Evolutionary conservation across 2,113 vertebrate species (phyloP).

Genomic region (Lichenostomus cassidix): DNA sequence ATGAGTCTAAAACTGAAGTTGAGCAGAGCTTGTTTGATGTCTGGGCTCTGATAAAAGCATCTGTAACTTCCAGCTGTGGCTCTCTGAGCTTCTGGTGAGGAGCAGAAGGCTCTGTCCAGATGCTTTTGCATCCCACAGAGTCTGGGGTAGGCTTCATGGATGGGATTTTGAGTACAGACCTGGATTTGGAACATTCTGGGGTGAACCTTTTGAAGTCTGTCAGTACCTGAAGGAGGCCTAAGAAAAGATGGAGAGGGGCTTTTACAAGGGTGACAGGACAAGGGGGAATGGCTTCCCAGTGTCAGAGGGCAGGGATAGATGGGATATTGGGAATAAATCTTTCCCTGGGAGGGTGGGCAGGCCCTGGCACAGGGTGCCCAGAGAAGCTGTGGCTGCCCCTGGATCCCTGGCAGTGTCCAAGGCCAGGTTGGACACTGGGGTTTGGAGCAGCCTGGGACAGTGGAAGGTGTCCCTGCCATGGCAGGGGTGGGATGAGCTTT

Average conservation of each 20-base stretch:
- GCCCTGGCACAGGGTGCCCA: not conserved
- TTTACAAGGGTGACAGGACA: not conserved
- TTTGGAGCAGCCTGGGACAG: not conserved
- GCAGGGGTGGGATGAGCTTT: fast-evolving
- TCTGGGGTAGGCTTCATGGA: not conserved
- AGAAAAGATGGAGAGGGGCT: not conserved
- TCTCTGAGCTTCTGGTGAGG: not conserved
- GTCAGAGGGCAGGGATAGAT: fast-evolving
- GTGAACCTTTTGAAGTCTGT: not conserved
- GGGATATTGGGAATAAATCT: not conserved
- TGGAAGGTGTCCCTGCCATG: not conserved
- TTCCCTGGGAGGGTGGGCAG: not conserved
- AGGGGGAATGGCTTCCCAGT: not conserved
- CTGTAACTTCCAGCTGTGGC: not conserved
- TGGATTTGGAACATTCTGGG: not conserved
- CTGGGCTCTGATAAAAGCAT: not conserved
- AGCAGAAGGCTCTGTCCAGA: not conserved
- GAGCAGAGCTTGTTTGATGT: not conserved
- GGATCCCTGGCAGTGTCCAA: not conserved
- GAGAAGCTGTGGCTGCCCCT: not conserved
- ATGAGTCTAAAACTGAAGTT: not conserved
- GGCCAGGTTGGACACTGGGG: not conserved
- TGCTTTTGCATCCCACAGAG: not conserved
- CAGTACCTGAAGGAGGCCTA: not conserved
- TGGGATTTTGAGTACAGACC: not conserved